Conservation (phyloP, 1,140 invertebrate species). For the Octopus sinensis region DNA sequence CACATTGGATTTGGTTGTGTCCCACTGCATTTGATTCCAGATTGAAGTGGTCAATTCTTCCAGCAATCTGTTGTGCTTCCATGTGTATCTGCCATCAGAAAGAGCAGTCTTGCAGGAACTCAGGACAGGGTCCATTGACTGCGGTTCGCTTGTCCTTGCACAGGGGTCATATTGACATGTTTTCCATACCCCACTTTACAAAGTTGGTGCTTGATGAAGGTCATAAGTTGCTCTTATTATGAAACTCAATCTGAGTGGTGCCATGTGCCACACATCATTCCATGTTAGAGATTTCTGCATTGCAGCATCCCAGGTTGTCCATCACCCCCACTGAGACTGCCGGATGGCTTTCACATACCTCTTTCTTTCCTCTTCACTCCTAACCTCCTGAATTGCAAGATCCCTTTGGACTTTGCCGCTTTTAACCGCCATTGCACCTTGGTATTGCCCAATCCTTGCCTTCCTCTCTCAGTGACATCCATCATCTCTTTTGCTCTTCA, state of each 20-base stretch:
- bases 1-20: too few species aligned
- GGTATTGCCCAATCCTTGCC: too few species aligned
- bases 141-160: background rate
- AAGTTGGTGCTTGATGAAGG: background rate
- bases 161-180: background rate
- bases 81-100: background rate
- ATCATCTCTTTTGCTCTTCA: too few species aligned
- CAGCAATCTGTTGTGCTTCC: background rate
- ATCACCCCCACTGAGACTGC: background rate
- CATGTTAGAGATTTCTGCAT: background rate
- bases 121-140: background rate
- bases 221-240: background rate
- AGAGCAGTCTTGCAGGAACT: background rate
- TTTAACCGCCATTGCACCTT: too few species aligned
- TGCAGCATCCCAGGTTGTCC: background rate
- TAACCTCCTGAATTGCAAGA: background rate
- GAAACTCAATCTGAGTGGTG: background rate
- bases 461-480: too few species aligned
- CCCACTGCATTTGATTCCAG: background rate
- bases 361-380: background rate
- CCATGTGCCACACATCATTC: background rate
- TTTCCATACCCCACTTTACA: background rate
- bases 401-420: background rate
- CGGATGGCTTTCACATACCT: background rate
- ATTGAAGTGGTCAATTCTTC: background rate